Evolutionary conservation across 2,888 invertebrate genomes (phyloP), one percentile per base, ranked within the genome.

Genomic region (Trilocha varians): DNA sequence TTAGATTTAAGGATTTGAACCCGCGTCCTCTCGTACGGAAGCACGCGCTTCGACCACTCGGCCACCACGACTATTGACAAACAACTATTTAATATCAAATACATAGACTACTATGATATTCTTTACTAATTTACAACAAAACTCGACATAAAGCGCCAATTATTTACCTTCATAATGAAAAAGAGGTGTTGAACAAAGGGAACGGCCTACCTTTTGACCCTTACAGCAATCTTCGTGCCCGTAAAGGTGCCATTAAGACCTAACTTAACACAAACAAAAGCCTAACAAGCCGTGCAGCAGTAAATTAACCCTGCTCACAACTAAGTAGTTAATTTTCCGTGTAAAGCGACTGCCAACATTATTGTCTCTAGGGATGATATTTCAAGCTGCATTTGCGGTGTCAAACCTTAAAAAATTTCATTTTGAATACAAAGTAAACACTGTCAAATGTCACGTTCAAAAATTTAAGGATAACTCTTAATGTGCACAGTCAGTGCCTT

Each of bases 301-400:
- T 58, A 48, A 52, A 53, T 53, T 44, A 49, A 47, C 47, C 44
- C 47, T 41, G 47, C 44, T 50, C 47, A 53, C 46, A 49, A 36
- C 48, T 45, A 55, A 58, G 52, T 50, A 59, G 54, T 61, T 57
- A 59, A 60, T 66, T 61, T 62, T 44, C 47, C 46, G 42, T 41
- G 44, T 51, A 52, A 56, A 58, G 47, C 53, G 45, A 52, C 50
- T 50, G 46, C 50, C 42, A 50, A 47, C 46, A 50, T 56, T 57
- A 53, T 55, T 54, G 54, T 56, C 57, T 50, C 54, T 9, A 36
- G 58, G 54, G 57, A 52, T 57, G 50, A 57, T 55, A 58, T 60
- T 61, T 58, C 50, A 42, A 52, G 42, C 48, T 47, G 49, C 50
- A 50, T 25, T 25, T 25, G 8, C 25, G 11, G 25, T 9, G 11